Percentiles rank a stretch among this genome's conserved stretches.
These are phyloP conservation scores for Euplagia quadripunctaria DNA, from an alignment of 2,888 invertebrate species.

Conservation along the genomic window DNA sequence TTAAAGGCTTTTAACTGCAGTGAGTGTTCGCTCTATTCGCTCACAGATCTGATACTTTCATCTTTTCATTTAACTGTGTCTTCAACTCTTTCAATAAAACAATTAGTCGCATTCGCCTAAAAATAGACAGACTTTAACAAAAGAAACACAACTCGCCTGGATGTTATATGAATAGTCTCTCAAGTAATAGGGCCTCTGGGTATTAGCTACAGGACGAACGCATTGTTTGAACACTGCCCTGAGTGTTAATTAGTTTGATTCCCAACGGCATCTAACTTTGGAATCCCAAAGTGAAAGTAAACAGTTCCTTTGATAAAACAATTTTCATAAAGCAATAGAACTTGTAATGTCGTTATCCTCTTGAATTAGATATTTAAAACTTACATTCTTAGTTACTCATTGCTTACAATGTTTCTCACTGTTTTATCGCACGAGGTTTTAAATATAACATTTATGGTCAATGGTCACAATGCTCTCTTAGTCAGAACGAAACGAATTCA, in stretches of 20 bases:
- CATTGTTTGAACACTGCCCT: conserved; percentile 64
- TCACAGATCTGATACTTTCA: conserved; percentile 12
- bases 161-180: conserved; percentile 37
- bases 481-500: conserved; percentile 78
- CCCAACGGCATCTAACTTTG: conserved; percentile 45
- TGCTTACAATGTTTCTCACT: conserved; percentile 47
- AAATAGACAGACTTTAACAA: conserved; percentile 15
- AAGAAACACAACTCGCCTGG: conserved; percentile 13
- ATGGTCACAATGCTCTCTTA: conserved; percentile 71
- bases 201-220: conserved; percentile 49
- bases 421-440: conserved; percentile 60
- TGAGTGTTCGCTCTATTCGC: conserved; percentile 32
- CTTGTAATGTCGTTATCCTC: conserved; percentile 5
- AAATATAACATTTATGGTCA: conserved; percentile 67
- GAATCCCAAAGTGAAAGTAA: conserved; percentile 57
- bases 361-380: not conserved
- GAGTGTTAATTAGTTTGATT: conserved; percentile 69
- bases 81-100: conserved; percentile 21
- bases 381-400: conserved; percentile 35
- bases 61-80: conserved; percentile 12
- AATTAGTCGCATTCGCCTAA: conserved; percentile 12
- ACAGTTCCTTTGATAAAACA: conserved; percentile 52
- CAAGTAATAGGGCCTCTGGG: conserved; percentile 68
- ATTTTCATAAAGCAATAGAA: conserved; percentile 32
- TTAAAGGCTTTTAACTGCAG: conserved; percentile 42